These are phyloP conservation scores for Chlorops oryzae DNA, from an alignment of 1,140 invertebrate species.

Conservation along the genomic window DNA sequence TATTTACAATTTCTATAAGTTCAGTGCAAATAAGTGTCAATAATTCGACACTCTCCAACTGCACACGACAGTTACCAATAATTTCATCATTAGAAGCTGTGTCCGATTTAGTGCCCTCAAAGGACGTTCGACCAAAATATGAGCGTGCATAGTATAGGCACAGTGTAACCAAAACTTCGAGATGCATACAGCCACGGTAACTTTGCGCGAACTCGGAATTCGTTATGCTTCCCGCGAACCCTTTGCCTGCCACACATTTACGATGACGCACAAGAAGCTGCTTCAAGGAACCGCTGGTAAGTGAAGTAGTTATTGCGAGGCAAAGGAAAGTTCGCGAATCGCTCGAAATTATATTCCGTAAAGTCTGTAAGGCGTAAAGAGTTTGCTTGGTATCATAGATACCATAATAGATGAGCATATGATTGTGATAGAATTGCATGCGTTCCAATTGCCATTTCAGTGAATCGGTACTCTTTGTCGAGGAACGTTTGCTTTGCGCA, in stretches of 20 bases:
- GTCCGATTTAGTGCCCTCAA: conserved; percentile 53
- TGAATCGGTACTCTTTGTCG: conserved; percentile 32
- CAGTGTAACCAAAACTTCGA: conserved; percentile 73
- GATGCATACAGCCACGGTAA: conserved; percentile 72
- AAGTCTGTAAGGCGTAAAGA: conserved; percentile 69
- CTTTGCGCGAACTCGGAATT: conserved; percentile 56
- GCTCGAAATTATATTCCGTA: conserved; percentile 67
- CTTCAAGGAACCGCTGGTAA: conserved; percentile 51
- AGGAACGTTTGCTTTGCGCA: conserved; percentile 30
- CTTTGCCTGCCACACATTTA: conserved; percentile 74
- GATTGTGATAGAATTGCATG: conserved; percentile 74
- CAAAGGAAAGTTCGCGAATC: conserved; percentile 70
- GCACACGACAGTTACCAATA: conserved; percentile 67
- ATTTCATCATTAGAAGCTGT: conserved; percentile 67
- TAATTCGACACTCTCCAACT: conserved; percentile 72
- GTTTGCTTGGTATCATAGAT: conserved; percentile 73
- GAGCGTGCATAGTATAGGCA: conserved; percentile 76
- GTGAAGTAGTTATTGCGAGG: conserved; percentile 62
- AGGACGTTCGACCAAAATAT: conserved; percentile 65
- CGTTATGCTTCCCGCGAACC: conserved; percentile 65
- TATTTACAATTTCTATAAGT: conserved; percentile 72
- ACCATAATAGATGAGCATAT: conserved; percentile 75
- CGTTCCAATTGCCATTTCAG: conserved; percentile 20
- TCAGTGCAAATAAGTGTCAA: conserved; percentile 72
- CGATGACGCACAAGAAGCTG: conserved; percentile 67